These are phyloP conservation scores for Solen grandis DNA, from an alignment of 1,140 invertebrate species.

Conservation along the genomic window DNA sequence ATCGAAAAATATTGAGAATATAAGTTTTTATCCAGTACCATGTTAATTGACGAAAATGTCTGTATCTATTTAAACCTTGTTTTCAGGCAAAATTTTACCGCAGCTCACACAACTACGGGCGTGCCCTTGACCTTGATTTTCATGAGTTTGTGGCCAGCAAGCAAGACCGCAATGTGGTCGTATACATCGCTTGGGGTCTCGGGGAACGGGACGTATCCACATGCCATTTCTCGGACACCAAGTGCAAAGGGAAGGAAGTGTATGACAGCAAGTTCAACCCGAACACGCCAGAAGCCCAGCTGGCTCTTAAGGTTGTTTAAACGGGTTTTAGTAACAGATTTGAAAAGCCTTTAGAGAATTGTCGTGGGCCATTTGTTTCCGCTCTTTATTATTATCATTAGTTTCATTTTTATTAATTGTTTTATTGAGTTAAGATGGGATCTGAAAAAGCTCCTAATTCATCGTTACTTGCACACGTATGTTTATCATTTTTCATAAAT, in stretches of 20 bases:
- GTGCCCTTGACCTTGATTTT: conserved; percentile 32
- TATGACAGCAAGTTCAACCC: conserved; percentile 64
- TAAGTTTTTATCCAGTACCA: not conserved
- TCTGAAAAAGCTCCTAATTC: too few species aligned
- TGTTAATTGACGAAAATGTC: not conserved
- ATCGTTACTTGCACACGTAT: too few species aligned
- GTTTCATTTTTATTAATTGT: too few species aligned
- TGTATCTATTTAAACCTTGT: not conserved
- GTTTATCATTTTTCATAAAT: too few species aligned
- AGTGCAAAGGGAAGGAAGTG: conserved; percentile 57
- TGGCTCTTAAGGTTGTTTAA: conserved; percentile 55
- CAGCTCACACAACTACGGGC: conserved; percentile 53
- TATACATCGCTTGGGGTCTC: conserved; percentile 69
- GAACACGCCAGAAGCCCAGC: conserved; percentile 58
- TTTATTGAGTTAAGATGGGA: too few species aligned
- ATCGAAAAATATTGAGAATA: too few species aligned
- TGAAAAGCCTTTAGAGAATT: too few species aligned
- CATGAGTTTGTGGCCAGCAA: conserved; percentile 48
- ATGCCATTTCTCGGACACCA: conserved; percentile 61
- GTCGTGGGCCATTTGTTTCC: too few species aligned
- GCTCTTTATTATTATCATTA: too few species aligned
- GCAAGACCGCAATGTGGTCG: conserved; percentile 34
- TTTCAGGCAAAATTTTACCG: conserved; percentile 50
- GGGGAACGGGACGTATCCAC: conserved; percentile 59
- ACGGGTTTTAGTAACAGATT: too few species aligned